These are phyloP conservation scores for Menidia menidia DNA, from an alignment of 2,797 vertebrate genomes.

Conservation along the genomic window DNA sequence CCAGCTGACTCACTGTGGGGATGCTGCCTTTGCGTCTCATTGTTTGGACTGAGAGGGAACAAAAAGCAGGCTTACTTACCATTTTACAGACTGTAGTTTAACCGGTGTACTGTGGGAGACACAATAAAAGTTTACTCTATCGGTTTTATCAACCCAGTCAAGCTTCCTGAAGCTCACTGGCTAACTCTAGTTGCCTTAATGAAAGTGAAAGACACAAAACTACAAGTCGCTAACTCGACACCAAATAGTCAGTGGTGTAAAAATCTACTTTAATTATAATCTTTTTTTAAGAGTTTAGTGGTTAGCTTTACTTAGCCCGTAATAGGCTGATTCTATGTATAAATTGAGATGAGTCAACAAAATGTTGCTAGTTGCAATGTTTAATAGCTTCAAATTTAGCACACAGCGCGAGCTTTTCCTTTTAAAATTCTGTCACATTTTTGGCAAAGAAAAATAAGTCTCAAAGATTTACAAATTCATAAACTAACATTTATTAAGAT, in stretches of 20 bases:
- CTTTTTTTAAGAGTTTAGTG: no score
- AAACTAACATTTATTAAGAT: background rate
- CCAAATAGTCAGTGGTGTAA: background rate
- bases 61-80: background rate
- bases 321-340: background rate
- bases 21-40: background rate
- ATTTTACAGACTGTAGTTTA: background rate
- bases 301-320: background rate
- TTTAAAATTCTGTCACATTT: background rate
- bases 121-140: background rate
- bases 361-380: background rate
- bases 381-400: background rate
- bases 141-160: background rate
- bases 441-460: background rate
- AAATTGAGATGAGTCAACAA: slow-evolving; percentile 4
- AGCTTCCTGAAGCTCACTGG: background rate
- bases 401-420: background rate
- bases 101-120: background rate
- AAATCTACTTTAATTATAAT: background rate
- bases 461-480: background rate
- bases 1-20: background rate
- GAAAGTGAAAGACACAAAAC: background rate
- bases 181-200: background rate
- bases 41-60: background rate
- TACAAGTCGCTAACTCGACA: background rate